Base-by-base conservation (phyloP, 2,888 invertebrate species). In the Tricholauxania praeusta region DNA sequence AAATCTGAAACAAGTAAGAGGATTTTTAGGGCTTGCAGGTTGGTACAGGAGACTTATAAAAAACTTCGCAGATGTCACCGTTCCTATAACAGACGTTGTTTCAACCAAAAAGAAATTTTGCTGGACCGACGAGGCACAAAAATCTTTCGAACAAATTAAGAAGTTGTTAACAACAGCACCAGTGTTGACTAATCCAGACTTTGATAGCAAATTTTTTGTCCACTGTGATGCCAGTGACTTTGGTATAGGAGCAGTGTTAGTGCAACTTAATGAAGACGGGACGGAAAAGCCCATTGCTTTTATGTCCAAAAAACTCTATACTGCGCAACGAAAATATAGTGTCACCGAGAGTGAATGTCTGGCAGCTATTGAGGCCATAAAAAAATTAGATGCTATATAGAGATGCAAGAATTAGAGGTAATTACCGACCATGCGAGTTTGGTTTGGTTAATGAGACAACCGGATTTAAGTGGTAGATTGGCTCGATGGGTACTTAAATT, bases 21-120 rank as follows among this genome's bases (percentile, higher is more conserved):
- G 77, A 47, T 76, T 79, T 63, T 64, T 15, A 63, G 77, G 79
- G 0, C 64, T 79, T 60, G 71, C 76, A 1, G 78, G 78, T 0
- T 79, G 77, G 78, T 79, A 77, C 53, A 57, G 77, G 0, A 47
- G 78, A 2, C 78, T 78, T 49, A 77, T 79, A 15, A 53, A 72
- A 12, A 75, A 78, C 51, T 78, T 77, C 47, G 69, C 74, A 3
- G 39, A 66, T 1, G 39, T 72, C 12, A 32, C 70, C 1, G 60
- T 51, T 47, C 72, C 72, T 4, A 70, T 72, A 2, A 65, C 74
- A 1, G 71, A 74, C n/a, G 22, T 72, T 1, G 14, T 74, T 6
- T 72, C 72, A 2, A 68, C 67, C 0, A 72, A 74, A 19, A 71
- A 51, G 14, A 66, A 72, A 22, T 71, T 74, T 39, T 12, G n/a